phyloP scores from a whole-genome alignment of 2,797 vertebrate genomes.

The Enteromius anoplus region DNA sequence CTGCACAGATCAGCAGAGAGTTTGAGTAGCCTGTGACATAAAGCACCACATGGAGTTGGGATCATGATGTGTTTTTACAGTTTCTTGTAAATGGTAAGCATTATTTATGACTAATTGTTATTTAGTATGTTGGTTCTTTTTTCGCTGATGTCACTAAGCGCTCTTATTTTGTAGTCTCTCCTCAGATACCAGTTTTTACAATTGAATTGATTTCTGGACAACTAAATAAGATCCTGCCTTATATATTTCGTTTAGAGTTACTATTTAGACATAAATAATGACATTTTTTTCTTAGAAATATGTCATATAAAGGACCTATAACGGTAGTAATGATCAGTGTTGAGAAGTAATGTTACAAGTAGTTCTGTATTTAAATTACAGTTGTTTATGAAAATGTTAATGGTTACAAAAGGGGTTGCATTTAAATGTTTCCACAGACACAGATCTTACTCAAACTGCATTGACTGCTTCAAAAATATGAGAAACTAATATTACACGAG shows the following conservation, averaged over 20 bases:
- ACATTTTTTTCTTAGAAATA: background rate
- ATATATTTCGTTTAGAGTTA: background rate
- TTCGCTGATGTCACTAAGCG: background rate
- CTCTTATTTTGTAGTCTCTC: background rate
- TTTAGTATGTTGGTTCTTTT: background rate
- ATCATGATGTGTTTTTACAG: background rate
- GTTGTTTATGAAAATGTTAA: no score
- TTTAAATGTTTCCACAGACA: background rate
- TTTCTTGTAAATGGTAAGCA: background rate
- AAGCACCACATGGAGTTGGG: conserved; percentile 5
- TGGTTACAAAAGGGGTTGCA: background rate
- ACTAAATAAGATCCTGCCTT: background rate
- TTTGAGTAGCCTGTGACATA: conserved; percentile 18
- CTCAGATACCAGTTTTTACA: background rate
- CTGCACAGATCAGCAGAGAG: conserved; percentile 81
- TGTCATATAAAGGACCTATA: background rate
- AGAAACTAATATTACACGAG: no score
- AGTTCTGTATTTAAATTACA: no score
- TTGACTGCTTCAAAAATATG: no score
- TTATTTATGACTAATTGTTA: conserved; percentile 2
- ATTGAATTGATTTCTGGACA: background rate
- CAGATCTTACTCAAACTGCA: no score
- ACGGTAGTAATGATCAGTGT: background rate
- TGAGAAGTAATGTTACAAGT: background rate
- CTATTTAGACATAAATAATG: background rate